Base-by-base conservation (phyloP, 2,113 vertebrate species). In the Bettongia penicillata region DNA sequence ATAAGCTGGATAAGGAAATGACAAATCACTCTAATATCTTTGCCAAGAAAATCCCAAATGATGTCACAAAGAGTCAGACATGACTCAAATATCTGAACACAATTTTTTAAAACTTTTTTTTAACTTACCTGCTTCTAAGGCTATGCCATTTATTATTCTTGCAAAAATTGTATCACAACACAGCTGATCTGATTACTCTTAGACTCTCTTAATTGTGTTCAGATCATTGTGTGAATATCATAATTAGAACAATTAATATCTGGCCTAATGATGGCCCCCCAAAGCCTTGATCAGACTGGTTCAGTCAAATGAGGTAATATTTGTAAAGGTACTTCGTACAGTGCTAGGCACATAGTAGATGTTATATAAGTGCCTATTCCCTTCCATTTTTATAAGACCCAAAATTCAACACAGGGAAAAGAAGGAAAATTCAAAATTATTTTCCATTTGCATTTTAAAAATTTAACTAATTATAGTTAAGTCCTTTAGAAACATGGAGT, bases 401-500 rank as follows among this genome's bases (percentile, higher is more conserved):
- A 31, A 50, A 14, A 51, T 91, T 50, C 28, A 53, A 12, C 12
- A 1, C 37, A 61, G 90, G 93, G 28, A 95, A 93, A 61, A 48
- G 52, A 28, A 77, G n/a, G 49, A 43, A 49, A 91, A 52, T 47
- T 49, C 14, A 49, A 48, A 14, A 47, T 1, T 51, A 24, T 43
- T 12, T 93, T 92, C 93, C 53, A 91, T 28, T 50, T 25, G 14
- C 2, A 0, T 84, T 92, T 93, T 47, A 57, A 95, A 55, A 49
- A 94, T 48, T 92, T 92, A 95, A 91, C n/a, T 49, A 92, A 93
- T 51, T 90, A 68, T 14, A 57, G 26, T 47, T 84, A 91, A 93
- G 22, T 25, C 51, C 95, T 96, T 94, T 22, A 68, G 94, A 96
- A 91, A 90, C 5, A 90, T 55, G 11, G 92, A 50, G 50, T 92